These are phyloP conservation scores for Drosophila incognita DNA, from an alignment of 2,888 invertebrate genomes.

Conservation along the genomic window DNA sequence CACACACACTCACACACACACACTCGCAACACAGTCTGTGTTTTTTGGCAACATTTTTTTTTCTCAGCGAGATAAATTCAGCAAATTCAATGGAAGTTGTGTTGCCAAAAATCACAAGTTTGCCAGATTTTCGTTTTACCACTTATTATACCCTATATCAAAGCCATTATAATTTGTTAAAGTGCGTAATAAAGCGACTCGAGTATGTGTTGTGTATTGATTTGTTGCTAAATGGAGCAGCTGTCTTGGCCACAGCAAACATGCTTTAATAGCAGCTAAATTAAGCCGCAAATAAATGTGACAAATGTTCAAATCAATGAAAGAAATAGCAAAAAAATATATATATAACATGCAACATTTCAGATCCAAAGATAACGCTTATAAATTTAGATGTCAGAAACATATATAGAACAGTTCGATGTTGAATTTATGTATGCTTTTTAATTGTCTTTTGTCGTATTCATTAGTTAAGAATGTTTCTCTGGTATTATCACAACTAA, in stretches of 20 bases:
- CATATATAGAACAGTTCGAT: neutral
- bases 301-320: neutral
- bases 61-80: slow-evolving; percentile 64
- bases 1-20: neutral
- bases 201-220: neutral
- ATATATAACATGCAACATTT: neutral
- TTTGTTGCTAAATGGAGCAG: neutral
- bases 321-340: neutral
- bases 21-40: slow-evolving; percentile 32
- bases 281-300: neutral
- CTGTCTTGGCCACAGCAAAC: neutral
- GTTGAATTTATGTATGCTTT: neutral
- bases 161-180: neutral
- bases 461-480: neutral
- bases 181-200: slow-evolving; percentile 1
- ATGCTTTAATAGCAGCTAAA: neutral
- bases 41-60: slow-evolving; percentile 74
- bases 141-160: slow-evolving; percentile 36
- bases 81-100: slow-evolving; percentile 72
- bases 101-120: slow-evolving; percentile 71
- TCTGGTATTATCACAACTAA: neutral
- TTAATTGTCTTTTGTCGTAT: neutral
- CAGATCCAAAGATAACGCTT: neutral
- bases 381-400: neutral
- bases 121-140: slow-evolving; percentile 42